phyloP scores from a whole-genome alignment of 2,888 invertebrate species.

The Metallyticus violacea region DNA sequence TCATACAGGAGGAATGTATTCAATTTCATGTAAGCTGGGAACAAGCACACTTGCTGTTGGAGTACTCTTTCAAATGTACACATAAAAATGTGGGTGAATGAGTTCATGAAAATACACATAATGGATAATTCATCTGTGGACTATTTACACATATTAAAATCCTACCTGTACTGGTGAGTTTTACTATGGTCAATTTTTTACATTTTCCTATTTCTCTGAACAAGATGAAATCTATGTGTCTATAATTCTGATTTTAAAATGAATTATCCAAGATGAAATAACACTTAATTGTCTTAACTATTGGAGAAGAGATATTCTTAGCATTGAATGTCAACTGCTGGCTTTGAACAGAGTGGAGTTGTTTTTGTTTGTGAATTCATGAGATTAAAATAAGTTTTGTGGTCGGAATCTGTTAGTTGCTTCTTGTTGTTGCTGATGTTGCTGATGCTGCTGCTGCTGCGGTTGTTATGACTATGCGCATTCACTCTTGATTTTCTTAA shows the following conservation, averaged over 20 bases:
- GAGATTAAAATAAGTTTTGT: background rate
- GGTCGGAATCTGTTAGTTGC: constrained; percentile 25
- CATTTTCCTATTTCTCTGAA: background rate
- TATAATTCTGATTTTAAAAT: background rate
- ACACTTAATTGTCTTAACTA: background rate
- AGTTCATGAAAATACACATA: background rate
- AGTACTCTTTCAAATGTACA: background rate
- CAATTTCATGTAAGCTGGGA: background rate
- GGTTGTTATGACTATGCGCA: background rate
- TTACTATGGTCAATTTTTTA: background rate
- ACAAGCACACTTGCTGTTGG: background rate
- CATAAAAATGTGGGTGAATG: background rate
- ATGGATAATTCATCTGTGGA: background rate
- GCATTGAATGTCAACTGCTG: background rate
- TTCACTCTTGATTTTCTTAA: constrained; percentile 19
- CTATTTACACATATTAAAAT: background rate
- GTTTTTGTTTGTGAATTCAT: background rate
- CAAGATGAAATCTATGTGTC: background rate
- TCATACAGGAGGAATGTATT: background rate
- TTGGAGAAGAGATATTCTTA: background rate
- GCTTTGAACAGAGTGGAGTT: background rate
- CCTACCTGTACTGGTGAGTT: background rate
- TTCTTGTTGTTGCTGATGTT: constrained; percentile 17
- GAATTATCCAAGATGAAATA: background rate
- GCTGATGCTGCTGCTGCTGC: constrained; percentile 12